Percentiles rank a stretch among this genome's conserved stretches.
These are phyloP conservation scores for Myotis planiceps DNA, from an alignment of 2,797 vertebrate genomes.

Conservation along the genomic window DNA sequence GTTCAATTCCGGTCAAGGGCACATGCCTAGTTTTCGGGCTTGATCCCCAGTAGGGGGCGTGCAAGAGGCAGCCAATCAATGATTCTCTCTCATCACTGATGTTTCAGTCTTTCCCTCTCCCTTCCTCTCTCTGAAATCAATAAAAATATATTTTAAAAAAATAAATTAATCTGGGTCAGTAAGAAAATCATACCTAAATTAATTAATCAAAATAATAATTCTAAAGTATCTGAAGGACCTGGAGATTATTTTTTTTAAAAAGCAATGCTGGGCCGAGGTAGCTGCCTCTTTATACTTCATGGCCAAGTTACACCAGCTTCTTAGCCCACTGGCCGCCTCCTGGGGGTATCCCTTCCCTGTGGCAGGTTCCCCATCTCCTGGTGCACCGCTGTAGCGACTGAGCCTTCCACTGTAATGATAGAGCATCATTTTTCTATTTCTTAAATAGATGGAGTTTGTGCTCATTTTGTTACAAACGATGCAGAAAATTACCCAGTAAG, in stretches of 20 bases:
- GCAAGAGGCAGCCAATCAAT: too few relatives aligned
- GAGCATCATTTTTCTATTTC: accelerated
- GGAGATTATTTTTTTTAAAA: neutral
- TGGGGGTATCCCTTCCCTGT: accelerated
- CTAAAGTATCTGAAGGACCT: neutral
- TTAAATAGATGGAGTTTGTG: neutral
- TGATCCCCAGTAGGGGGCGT: too few relatives aligned
- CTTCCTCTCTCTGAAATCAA: too few relatives aligned
- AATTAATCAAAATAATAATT: neutral
- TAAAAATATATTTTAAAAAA: neutral
- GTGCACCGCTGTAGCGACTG: accelerated
- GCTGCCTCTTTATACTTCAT: too few relatives aligned
- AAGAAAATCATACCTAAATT: neutral
- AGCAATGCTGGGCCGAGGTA: accelerated
- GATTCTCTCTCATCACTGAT: too few relatives aligned
- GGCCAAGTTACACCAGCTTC: accelerated
- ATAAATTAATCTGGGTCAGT: neutral
- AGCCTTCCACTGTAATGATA: accelerated
- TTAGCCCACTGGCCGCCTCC: accelerated
- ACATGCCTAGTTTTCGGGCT: too few relatives aligned
- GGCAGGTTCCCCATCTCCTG: accelerated
- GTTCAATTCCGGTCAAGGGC: too few relatives aligned
- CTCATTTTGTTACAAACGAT: accelerated
- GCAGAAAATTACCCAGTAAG: accelerated
- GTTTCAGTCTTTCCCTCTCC: too few relatives aligned